Evolutionary conservation across 2,888 invertebrate genomes (phyloP).

Genomic region (Steinernema scapterisci): DNA sequence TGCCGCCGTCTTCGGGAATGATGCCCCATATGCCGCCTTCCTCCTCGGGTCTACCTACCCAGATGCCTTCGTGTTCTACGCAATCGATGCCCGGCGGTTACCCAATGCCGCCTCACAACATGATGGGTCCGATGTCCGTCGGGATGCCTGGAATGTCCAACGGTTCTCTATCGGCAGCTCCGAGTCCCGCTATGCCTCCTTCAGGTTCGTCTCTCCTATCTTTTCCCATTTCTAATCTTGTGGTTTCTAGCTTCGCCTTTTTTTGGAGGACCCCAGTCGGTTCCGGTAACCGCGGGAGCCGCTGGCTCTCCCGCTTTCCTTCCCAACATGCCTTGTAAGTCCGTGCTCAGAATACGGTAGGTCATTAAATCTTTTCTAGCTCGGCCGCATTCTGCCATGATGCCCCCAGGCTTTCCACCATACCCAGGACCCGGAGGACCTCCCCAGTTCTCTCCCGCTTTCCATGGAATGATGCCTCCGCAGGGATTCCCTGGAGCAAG

Average conservation of each 20-base stretch:
- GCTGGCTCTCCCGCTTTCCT: constrained; percentile 4
- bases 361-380: neutral
- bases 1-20: neutral
- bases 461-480: constrained; percentile 9
- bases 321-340: constrained; percentile 25
- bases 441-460: constrained; percentile 8
- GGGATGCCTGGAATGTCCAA: neutral
- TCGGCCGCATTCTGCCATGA: constrained; percentile 6
- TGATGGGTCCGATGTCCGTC: neutral
- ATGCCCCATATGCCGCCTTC: neutral
- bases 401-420: neutral
- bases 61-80: neutral
- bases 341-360: no score
- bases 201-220: neutral
- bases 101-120: neutral
- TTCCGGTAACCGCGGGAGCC: neutral
- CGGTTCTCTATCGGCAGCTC: neutral
- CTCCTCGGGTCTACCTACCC: neutral
- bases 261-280: constrained; percentile 9
- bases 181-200: constrained; percentile 1
- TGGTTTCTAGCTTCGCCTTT: neutral
- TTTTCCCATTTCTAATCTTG: neutral
- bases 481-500: neutral
- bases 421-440: constrained; percentile 2
- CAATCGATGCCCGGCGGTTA: neutral